Evolutionary conservation across 2,113 vertebrate genomes (phyloP), one percentile per base, ranked within the genome.

Genomic region (Oncorhynchus keta): DNA sequence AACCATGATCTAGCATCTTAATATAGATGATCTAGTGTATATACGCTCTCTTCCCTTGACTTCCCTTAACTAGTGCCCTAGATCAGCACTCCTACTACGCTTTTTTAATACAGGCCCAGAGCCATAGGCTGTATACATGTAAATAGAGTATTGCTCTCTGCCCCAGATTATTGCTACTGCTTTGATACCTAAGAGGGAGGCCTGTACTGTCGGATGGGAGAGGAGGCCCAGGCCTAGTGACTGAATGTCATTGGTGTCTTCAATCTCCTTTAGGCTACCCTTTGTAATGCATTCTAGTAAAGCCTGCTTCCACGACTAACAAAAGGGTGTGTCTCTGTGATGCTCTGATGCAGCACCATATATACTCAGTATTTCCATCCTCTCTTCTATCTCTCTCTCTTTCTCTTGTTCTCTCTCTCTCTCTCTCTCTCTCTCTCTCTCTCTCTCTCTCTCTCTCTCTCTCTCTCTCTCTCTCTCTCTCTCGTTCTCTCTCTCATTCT

Each of bases 261-360:
- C 14, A 51, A 11, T 16, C 16, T 55, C 16, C 51, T 14, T 55
- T 55, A 18, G 16, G 59, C n/a, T 9, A 62, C 59, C n/a, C 59
- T 62, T 8, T 62, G 59, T 62, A 22, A 9, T 11, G n/a, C 8
- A 11, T 22, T 62, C n/a, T 62, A 9, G 14, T 20, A 18, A 14
- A 18, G 59, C 6, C 16, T 22, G n/a, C 7, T 16, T 62, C 59
- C n/a, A 22, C 26, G 1, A 12, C 22, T 26, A 24, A 30, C 9
- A 30, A 30, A 67, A 67, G 65, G 65, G 24, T 67, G 65, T 30
- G 65, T 28, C 65, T 67, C 65, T 67, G 5, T 62, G 51, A n/a
- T 20, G 59, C 59, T 24, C 13, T 66, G 24, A 26, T 67, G 22
- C 65, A 24, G 65, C 65, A 67, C 14, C 65, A 67, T 12, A 67